Evolutionary conservation across 2,797 vertebrate species (phyloP).

Genomic region (Sphaeramia orbicularis): DNA sequence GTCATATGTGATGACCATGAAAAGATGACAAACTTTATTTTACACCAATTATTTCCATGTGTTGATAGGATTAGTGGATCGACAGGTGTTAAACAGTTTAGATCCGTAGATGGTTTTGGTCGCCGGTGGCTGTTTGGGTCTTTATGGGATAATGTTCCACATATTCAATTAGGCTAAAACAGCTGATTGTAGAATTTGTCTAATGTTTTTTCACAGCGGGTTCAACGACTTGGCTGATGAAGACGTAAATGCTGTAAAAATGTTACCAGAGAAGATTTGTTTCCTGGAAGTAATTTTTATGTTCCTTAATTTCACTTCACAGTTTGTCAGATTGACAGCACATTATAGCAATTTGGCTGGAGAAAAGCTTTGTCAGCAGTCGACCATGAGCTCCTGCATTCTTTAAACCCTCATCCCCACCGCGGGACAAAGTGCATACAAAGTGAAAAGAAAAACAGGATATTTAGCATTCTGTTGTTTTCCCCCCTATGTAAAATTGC

Average conservation of each 20-base stretch:
- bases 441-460: conserved; percentile 17
- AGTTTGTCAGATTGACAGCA: conserved; percentile 48
- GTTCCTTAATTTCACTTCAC: conserved; percentile 48
- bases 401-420: conserved; percentile 3
- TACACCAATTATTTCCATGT: too few relatives aligned
- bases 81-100: too few relatives aligned
- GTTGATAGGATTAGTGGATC: too few relatives aligned
- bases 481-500: conserved; percentile 20
- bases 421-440: conserved; percentile 20
- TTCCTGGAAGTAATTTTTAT: conserved; percentile 38
- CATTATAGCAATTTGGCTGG: conserved; percentile 62
- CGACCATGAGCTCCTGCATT: conserved; percentile 38
- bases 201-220: conserved; percentile 26
- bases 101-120: too few relatives aligned
- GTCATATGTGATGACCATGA: too few relatives aligned
- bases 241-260: too few relatives aligned
- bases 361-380: conserved; percentile 54
- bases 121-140: too few relatives aligned
- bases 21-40: too few relatives aligned
- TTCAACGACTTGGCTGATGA: conserved; percentile 27
- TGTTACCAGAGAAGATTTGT: conserved; percentile 23
- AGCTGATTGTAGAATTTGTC: conserved; percentile 29
- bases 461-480: conserved; percentile 34
- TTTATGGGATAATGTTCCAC: conserved; percentile 19
- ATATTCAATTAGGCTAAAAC: conserved; percentile 29